Evolutionary conservation across 2,113 vertebrate genomes (phyloP).

Genomic region (Neogobius melanostomus): DNA sequence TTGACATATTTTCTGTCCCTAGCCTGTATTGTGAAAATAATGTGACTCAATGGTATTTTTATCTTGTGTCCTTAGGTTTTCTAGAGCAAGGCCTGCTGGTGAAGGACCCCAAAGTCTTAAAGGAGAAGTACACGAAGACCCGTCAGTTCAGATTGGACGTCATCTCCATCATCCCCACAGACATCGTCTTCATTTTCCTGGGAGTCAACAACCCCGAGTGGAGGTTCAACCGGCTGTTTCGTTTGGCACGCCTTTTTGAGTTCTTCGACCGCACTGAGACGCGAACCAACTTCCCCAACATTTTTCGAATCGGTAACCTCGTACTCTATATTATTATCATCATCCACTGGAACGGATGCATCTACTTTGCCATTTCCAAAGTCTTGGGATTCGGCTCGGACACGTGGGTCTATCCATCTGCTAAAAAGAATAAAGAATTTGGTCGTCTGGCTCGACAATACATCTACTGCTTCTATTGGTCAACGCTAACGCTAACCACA

Average conservation of each 20-base stretch:
- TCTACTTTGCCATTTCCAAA: slow-evolving; percentile 90
- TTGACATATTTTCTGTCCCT: no score
- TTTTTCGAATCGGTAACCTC: slow-evolving; percentile 89
- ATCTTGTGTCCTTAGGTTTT: slow-evolving; percentile 79
- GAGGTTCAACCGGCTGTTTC: slow-evolving; percentile 88
- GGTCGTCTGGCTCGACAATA: slow-evolving; percentile 74
- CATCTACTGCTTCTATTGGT: slow-evolving; percentile 72
- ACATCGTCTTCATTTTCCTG: slow-evolving; percentile 81
- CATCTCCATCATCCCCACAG: slow-evolving; percentile 86
- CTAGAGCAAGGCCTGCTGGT: slow-evolving; percentile 96
- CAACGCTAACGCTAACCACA: slow-evolving; percentile 67
- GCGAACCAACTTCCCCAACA: slow-evolving; percentile 89
- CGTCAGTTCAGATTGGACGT: slow-evolving; percentile 85
- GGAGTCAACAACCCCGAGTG: slow-evolving; percentile 86
- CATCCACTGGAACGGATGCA: slow-evolving; percentile 92
- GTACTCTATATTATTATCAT: slow-evolving; percentile 91
- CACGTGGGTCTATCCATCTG: slow-evolving; percentile 87
- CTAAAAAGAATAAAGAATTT: slow-evolving; percentile 64
- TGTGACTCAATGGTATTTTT: neutral
- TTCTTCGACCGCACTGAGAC: slow-evolving; percentile 93
- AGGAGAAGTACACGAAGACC: slow-evolving; percentile 81
- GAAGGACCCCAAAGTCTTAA: slow-evolving; percentile 79
- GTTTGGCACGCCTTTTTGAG: slow-evolving; percentile 84
- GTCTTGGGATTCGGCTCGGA: slow-evolving; percentile 86
- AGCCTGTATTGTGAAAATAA: no score